These are phyloP conservation scores for Xylota sylvarum DNA, from an alignment of 2,888 invertebrate species.

Conservation along the genomic window DNA sequence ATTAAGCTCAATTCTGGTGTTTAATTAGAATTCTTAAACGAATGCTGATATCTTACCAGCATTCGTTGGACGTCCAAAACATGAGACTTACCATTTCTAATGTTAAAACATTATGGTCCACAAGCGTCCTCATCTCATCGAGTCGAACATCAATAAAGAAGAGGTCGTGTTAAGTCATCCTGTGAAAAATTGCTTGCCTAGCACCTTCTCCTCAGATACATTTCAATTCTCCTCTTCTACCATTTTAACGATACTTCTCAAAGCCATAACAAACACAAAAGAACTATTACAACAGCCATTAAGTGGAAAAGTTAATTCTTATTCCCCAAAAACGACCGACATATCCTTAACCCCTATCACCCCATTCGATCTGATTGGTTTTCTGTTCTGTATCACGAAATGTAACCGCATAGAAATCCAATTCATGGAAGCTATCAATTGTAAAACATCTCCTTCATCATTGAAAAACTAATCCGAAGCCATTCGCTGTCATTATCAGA, in stretches of 20 bases:
- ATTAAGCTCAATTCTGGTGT: too few species aligned
- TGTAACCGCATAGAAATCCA: constrained; percentile 12
- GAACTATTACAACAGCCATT: not conserved
- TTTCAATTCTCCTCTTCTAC: not conserved
- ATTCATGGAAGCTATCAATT: constrained; percentile 41
- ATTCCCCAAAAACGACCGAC: not conserved
- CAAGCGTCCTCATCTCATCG: too few species aligned
- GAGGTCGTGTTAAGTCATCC: too few species aligned
- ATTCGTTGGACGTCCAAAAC: too few species aligned
- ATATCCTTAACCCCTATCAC: not conserved
- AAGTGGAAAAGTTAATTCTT: constrained; percentile 35
- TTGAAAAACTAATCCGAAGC: constrained; percentile 54
- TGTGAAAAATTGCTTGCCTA: too few species aligned
- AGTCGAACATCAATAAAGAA: too few species aligned
- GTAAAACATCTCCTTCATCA: constrained; percentile 45
- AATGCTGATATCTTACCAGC: too few species aligned
- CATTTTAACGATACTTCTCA: not conserved
- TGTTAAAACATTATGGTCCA: too few species aligned
- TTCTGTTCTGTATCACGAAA: constrained; percentile 2
- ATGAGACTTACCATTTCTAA: too few species aligned
- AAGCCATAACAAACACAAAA: not conserved
- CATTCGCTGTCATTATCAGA: constrained; percentile 72
- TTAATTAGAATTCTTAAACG: too few species aligned
- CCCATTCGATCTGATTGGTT: constrained; percentile 11
- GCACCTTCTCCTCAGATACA: not conserved